Base-by-base conservation (phyloP, 1,140 invertebrate species). In the Leptinotarsa texana region DNA sequence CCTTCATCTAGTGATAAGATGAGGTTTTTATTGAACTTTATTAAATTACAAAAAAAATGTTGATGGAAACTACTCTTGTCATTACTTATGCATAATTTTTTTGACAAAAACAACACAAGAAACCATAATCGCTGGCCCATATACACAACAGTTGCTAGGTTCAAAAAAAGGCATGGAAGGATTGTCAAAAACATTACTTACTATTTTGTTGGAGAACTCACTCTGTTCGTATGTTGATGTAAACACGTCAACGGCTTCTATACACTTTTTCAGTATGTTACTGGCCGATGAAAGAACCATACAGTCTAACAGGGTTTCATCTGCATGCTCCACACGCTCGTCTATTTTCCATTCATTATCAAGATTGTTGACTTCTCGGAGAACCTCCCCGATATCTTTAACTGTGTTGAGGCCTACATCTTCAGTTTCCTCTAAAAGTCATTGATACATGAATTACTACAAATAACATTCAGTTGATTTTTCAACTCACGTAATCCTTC, bases 241-340 rank as follows among this genome's bases (percentile, higher is more conserved):
- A 72, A 85, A 85, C 13, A 84, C 83, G 76, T 85, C 85, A n/a
- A 89, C 81, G 0, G 83, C 80, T 69, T 86, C 83, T 0, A 87
- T 83, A 75, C 86, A 87, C 15, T 85, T 84, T 27, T 86, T 82
- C 5, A 87, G 81, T 21, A 88, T 75, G 61, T 84, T 81, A 74
- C 87, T 87, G 21, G 87, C 84, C 0, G 85, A 83, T 8, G 85
- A 83, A 2, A 88, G 77, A 33, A 89, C 85, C 22, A 83, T 79
- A 0, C 86, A 86, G 73, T 88, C 87, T 33, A 88, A 78, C 66
- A 87, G 83, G 21, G 84, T 84, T 80, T 88, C 88, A 72, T 87
- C 86, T 0, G 86, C 83, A 79, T 87, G 81, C 62, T 82, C 81
- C 3, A 86, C 83, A 51, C 83, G 78, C 18, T 87, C 84, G 22